Base-by-base conservation (phyloP, 2,888 invertebrate genomes). In the Slavum lentiscoides region DNA sequence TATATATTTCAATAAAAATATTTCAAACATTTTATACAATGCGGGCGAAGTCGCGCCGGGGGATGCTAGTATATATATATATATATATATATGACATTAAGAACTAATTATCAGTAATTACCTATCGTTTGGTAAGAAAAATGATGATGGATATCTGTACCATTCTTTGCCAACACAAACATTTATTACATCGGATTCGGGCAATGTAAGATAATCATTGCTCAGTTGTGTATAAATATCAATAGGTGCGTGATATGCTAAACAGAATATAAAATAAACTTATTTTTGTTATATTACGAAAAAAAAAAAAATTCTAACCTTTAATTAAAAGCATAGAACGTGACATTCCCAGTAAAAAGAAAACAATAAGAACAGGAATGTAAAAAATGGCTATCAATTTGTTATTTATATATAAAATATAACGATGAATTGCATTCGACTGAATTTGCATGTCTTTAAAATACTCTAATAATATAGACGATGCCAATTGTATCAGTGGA, bases 81-180 rank as follows among this genome's bases (percentile, higher is more conserved):
- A 30, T 30, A 30, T 30, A 30, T 30, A 30, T 30, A 69, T 55
- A 75, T 30, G 30, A 19, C 15, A 49, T 37, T 74, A 66, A 74
- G 72, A 66, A 62, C n/a, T 0, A 72, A 39, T 39, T 58, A 30
- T 30, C 30, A 21, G 17, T n/a, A 62, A 80, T 85, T 83, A 88
- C 88, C 91, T 90, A 2, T 89, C 89, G 74, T 91, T 90, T 0
- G 97, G 97, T 66, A 98, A 88, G 86, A 97, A 97, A 88, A 98
- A 99, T 83, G 94, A 95, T 69, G 95, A 94, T 0, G 98, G 97
- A 85, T 93, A 98, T 39, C 98, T 90, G 87, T 99, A 91, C 99
- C 99, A 99, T 85, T 99, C 99, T 88, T 98, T 98, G 70, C 98
- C 98, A 83, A 94, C 91, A 86, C 99, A 99, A 8, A 99, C 91